Evolutionary conservation across 2,113 vertebrate species (phyloP).

Genomic region (Coracopsis vasa): DNA sequence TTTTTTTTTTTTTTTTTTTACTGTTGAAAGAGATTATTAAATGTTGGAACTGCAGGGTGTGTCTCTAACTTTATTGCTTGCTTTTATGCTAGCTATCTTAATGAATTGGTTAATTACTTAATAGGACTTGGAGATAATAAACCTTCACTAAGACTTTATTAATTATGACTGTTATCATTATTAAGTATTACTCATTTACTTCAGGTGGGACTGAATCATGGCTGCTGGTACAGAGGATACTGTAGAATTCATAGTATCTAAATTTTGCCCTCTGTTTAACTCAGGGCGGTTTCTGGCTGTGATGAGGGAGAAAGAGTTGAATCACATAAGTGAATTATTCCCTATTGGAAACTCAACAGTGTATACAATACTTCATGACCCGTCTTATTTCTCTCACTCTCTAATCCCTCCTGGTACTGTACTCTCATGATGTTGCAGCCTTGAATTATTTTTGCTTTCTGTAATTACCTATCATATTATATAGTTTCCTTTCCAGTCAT

Average conservation of each 20-base stretch:
- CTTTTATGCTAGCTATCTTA: slow-evolving; percentile 8
- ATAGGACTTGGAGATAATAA: slow-evolving; percentile 53
- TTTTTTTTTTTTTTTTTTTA: not conserved
- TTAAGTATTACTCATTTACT: slow-evolving; percentile 43
- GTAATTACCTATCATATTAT: slow-evolving; percentile 39
- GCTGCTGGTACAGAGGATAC: slow-evolving; percentile 6
- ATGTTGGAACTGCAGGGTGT: slow-evolving; percentile 24
- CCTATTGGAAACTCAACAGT: slow-evolving; percentile 2
- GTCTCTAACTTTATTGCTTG: slow-evolving; percentile 28
- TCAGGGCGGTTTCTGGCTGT: slow-evolving; percentile 42
- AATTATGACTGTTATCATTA: slow-evolving; percentile 42
- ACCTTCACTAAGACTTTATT: slow-evolving; percentile 23
- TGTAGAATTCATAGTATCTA: not conserved
- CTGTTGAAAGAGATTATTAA: not conserved
- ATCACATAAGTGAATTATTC: slow-evolving; percentile 29
- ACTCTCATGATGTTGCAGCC: not conserved
- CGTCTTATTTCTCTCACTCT: not conserved
- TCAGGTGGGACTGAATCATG: not conserved
- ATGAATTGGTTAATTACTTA: slow-evolving; percentile 52
- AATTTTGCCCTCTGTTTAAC: slow-evolving; percentile 24
- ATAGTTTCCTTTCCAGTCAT: not conserved
- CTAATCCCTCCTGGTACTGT: slow-evolving; percentile 27
- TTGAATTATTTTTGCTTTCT: slow-evolving; percentile 28
- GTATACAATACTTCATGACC: not conserved
- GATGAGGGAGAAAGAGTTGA: slow-evolving; percentile 33